A percentile compares a stretch with the other conserved stretches of the same genome.
These are phyloP conservation scores for Telmatochromis brachygnathus DNA, from an alignment of 2,113 vertebrate species.

Conservation along the genomic window DNA sequence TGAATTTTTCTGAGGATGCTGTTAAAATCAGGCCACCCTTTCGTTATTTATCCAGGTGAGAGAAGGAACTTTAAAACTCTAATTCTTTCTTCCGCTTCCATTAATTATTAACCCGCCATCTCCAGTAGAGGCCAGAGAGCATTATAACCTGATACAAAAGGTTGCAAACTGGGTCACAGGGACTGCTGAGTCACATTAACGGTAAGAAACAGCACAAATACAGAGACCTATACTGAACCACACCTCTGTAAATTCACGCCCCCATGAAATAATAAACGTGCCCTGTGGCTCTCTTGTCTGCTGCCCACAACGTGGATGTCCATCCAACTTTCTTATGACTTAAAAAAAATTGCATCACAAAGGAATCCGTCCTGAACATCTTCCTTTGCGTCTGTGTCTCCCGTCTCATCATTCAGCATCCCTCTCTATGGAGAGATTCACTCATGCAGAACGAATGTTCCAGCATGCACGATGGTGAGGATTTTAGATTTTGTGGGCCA, in stretches of 20 bases:
- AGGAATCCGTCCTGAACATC: not conserved
- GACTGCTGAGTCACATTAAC: not conserved
- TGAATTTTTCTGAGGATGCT: not conserved
- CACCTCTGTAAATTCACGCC: not conserved
- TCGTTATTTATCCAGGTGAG: constrained; percentile 22
- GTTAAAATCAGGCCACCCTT: not conserved
- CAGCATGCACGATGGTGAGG: not conserved
- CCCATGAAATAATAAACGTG: not conserved
- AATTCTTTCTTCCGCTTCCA: not conserved
- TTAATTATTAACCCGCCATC: constrained; percentile 34
- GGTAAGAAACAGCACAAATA: not conserved
- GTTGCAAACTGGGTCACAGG: constrained; percentile 1
- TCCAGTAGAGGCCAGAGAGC: not conserved
- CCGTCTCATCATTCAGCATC: not conserved
- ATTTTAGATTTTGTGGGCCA: not conserved
- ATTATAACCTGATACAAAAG: not conserved
- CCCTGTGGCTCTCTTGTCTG: not conserved
- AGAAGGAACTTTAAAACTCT: constrained; percentile 12
- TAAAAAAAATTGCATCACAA: not conserved
- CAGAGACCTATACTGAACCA: not conserved
- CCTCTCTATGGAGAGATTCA: not conserved
- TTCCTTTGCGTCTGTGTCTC: not conserved
- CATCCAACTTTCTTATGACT: not conserved
- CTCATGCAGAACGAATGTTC: not conserved
- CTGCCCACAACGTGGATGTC: not conserved